phyloP scores from a whole-genome alignment of 2,113 vertebrate genomes.

The Protobothrops flavoviridis region DNA sequence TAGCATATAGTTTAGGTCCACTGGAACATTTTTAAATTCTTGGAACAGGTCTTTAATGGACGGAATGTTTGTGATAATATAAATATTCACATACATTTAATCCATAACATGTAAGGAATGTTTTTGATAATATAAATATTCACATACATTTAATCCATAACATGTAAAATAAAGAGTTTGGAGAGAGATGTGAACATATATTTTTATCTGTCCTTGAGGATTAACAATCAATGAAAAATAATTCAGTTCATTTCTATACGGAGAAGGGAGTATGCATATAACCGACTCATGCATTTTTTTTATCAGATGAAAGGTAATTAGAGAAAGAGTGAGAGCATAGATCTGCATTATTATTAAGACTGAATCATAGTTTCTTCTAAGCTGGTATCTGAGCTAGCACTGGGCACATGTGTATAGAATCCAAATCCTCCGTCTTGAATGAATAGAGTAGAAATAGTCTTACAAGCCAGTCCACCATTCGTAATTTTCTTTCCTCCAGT shows the following conservation, averaged over 20 bases:
- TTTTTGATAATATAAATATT: background rate
- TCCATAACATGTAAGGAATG: background rate
- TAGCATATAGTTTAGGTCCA: background rate
- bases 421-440: background rate
- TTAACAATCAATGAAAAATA: background rate
- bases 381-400: background rate
- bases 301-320: background rate
- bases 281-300: background rate
- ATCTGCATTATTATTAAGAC: background rate
- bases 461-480: background rate
- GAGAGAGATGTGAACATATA: background rate
- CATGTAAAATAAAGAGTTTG: background rate
- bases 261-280: too few relatives aligned
- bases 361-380: background rate
- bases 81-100: background rate
- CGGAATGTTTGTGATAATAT: background rate
- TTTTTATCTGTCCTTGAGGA: background rate
- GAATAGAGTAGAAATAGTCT: background rate
- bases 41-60: background rate
- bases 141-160: background rate
- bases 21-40: background rate
- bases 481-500: background rate
- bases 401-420: too few relatives aligned
- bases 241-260: background rate
- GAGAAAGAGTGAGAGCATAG: background rate